phyloP scores from a whole-genome alignment of 1,140 invertebrate genomes.

The Orchesella cincta region DNA sequence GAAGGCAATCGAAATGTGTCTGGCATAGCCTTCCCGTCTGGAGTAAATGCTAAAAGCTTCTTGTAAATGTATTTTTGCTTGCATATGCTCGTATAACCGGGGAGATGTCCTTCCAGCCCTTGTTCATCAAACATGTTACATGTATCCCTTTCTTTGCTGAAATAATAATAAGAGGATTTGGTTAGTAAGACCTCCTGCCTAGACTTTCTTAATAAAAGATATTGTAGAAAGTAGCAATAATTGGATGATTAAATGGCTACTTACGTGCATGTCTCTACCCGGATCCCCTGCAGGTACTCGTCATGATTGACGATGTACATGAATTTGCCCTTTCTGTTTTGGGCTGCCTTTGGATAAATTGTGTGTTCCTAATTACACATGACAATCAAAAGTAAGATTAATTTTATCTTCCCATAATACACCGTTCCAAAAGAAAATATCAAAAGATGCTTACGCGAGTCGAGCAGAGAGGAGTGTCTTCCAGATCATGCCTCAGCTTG shows the following conservation, averaged over 20 bases:
- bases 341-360: constrained; percentile 58
- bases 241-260: constrained; percentile 44
- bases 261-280: constrained; percentile 63
- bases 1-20: constrained; percentile 63
- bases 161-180: constrained; percentile 44
- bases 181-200: constrained; percentile 16
- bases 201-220: constrained; percentile 23
- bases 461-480: constrained; percentile 44
- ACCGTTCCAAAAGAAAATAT: not conserved
- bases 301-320: constrained; percentile 63
- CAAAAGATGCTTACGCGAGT: constrained; percentile 32
- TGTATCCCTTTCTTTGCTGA: constrained; percentile 52
- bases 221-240: not conserved
- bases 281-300: constrained; percentile 61
- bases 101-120: constrained; percentile 58
- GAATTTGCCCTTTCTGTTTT: constrained; percentile 60
- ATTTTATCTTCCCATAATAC: not conserved
- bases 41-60: constrained; percentile 59
- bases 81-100: constrained; percentile 61
- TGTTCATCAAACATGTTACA: no score
- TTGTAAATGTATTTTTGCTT: constrained; percentile 67
- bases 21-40: constrained; percentile 58
- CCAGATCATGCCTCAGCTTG: constrained; percentile 19
- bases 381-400: constrained; percentile 36
- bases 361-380: constrained; percentile 57